phyloP scores from a whole-genome alignment of 2,888 invertebrate genomes.

The Hemithea aestivaria region DNA sequence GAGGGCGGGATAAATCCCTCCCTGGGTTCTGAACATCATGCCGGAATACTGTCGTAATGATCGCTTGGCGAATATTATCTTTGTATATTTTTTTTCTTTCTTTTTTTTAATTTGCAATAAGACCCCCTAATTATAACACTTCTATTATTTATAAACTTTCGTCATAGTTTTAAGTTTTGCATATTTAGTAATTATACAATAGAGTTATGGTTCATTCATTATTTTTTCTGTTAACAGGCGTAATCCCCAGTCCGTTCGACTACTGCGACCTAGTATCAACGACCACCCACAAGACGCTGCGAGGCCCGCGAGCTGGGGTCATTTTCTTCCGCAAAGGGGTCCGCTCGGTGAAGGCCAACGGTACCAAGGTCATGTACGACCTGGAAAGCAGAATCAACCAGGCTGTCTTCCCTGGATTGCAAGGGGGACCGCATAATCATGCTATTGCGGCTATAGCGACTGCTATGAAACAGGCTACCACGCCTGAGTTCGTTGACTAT shows the following conservation, averaged over 20 bases:
- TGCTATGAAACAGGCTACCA: conserved; percentile 92
- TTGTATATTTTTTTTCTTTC: no score
- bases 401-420: conserved; percentile 95
- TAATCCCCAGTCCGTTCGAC: conserved; percentile 94
- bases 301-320: conserved; percentile 92
- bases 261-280: conserved; percentile 95
- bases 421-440: conserved; percentile 98
- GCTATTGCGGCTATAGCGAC: conserved; percentile 98
- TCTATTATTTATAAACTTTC: no score
- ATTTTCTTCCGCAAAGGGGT: conserved; percentile 97
- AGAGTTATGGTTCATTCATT: no score
- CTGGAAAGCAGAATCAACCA: conserved; percentile 92
- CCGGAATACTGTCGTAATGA: no score
- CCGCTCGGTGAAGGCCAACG: conserved; percentile 86
- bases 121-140: no score
- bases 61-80: no score
- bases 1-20: no score
- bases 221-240: conserved; percentile 53
- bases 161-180: no score
- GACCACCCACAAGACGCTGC: conserved; percentile 96
- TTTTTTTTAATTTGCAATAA: no score
- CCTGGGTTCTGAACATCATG: no score
- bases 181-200: no score
- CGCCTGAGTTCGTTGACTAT: conserved; percentile 90
- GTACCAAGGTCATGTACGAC: conserved; percentile 91